These are phyloP conservation scores for Nibea coibor DNA, from an alignment of 2,113 vertebrate genomes.

Conservation along the genomic window DNA sequence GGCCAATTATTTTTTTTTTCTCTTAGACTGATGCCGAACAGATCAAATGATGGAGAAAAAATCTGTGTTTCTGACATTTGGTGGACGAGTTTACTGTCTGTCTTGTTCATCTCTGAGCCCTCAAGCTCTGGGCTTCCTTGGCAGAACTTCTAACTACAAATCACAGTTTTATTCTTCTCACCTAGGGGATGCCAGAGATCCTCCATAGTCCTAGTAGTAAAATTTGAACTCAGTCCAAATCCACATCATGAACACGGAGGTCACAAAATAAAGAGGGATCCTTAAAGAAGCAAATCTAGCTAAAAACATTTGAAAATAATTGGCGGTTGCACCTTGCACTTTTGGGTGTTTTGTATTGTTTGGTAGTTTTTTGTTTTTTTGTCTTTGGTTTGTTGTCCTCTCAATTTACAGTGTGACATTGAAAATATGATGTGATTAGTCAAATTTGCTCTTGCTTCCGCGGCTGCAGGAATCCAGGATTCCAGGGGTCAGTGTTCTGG, in stretches of 20 bases:
- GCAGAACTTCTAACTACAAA: conserved; percentile 72
- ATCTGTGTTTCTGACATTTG: conserved; percentile 55
- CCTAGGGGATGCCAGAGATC: conserved; percentile 71
- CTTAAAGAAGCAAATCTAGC: conserved; percentile 55
- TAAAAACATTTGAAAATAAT: conserved; percentile 61
- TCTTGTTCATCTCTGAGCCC: conserved; percentile 62
- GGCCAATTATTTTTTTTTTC: conserved; percentile 79
- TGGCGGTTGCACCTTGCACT: conserved; percentile 37
- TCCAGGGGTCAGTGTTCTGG: neutral
- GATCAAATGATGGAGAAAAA: conserved; percentile 63
- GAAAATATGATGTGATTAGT: conserved; percentile 25
- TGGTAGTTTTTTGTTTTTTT: neutral
- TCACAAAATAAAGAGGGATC: conserved; percentile 52
- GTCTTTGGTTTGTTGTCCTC: neutral
- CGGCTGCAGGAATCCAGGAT: neutral
- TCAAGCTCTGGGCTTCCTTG: conserved; percentile 65
- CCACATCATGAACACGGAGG: conserved; percentile 56
- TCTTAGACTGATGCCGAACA: conserved; percentile 64
- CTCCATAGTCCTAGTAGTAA: conserved; percentile 48
- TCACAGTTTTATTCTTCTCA: conserved; percentile 71
- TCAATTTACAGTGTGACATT: conserved; percentile 33
- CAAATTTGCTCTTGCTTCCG: neutral
- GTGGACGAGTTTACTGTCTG: conserved; percentile 56
- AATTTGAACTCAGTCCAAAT: conserved; percentile 72
- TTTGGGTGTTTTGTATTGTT: conserved; percentile 26